phyloP scores from a whole-genome alignment of 2,888 invertebrate species.

The Autographa pulchrina region DNA sequence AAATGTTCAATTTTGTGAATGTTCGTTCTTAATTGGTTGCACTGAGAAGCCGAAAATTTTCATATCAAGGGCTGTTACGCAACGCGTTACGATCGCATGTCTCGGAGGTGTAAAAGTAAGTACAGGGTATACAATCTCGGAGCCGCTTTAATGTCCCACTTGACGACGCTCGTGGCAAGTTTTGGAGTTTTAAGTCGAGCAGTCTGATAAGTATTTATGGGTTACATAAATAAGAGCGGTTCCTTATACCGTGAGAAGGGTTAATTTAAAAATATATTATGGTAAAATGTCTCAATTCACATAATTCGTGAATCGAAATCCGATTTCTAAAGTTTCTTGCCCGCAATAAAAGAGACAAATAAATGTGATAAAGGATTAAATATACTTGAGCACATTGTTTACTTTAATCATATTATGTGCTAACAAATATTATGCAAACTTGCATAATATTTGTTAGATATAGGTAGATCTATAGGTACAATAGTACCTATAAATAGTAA shows the following conservation, averaged over 20 bases:
- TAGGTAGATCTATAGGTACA: conserved; percentile 17
- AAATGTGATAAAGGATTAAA: too few relatives aligned
- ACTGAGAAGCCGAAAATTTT: conserved; percentile 57
- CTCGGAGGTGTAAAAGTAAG: conserved; percentile 65
- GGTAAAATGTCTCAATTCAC: conserved; percentile 12
- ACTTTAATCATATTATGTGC: background rate
- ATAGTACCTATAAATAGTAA: too few relatives aligned
- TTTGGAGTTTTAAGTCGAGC: conserved; percentile 55
- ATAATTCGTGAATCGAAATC: background rate
- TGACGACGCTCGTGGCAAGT: conserved; percentile 22
- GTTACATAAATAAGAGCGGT: conserved; percentile 36
- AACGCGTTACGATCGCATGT: conserved; percentile 61
- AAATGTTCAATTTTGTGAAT: conserved; percentile 36
- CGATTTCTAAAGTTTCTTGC: background rate
- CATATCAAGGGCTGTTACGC: conserved; percentile 60
- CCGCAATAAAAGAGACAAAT: background rate
- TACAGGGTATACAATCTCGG: conserved; percentile 51
- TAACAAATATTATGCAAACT: too few relatives aligned
- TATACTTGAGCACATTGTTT: background rate
- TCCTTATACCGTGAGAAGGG: conserved; percentile 21
- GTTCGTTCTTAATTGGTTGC: conserved; percentile 44
- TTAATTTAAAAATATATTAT: conserved; percentile 17
- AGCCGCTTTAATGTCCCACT: conserved; percentile 8
- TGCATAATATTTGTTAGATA: conserved; percentile 31
- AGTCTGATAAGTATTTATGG: conserved; percentile 28